Conservation (phyloP, 1,140 invertebrate genomes). For the Drosophila funebris region DNA sequence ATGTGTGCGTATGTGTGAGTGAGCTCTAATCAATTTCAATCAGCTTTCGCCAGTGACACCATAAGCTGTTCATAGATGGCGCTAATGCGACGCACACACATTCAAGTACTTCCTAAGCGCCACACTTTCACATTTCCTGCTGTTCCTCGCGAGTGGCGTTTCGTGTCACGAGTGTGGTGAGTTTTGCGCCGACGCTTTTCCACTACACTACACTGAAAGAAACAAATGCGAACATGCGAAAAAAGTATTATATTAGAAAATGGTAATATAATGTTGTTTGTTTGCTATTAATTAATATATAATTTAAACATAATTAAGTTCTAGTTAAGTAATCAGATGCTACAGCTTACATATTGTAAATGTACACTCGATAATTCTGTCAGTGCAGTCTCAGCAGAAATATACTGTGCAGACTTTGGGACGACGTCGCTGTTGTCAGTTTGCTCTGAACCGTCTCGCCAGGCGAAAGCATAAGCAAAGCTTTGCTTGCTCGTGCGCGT, state of each 20-base stretch:
- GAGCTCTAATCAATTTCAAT: constrained; percentile 26
- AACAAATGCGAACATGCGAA: background rate
- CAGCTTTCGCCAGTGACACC: background rate
- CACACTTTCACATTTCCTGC: constrained; percentile 55
- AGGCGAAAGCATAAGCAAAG: constrained; percentile 56
- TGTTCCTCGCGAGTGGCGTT: constrained; percentile 17
- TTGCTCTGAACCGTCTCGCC: constrained; percentile 59
- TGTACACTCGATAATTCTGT: background rate
- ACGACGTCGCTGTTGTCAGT: constrained; percentile 53
- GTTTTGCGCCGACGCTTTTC: constrained; percentile 25
- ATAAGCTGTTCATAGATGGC: constrained; percentile 62
- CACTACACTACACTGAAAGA: background rate
- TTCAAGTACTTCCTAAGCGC: constrained; percentile 38
- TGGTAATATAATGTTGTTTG: too few species aligned
- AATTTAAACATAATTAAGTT: too few species aligned
- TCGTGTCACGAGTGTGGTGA: constrained; percentile 61
- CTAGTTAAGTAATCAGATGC: too few species aligned
- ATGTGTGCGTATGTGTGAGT: background rate
- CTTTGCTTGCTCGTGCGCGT: constrained; percentile 56
- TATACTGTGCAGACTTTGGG: constrained; percentile 54
- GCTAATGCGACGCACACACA: constrained; percentile 21
- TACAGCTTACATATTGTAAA: too few species aligned
- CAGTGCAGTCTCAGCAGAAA: constrained; percentile 22
- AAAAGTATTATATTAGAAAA: too few species aligned
- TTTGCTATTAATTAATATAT: too few species aligned